Evolutionary conservation across 2,888 invertebrate species (phyloP).

Genomic region (Lycia hirtaria): DNA sequence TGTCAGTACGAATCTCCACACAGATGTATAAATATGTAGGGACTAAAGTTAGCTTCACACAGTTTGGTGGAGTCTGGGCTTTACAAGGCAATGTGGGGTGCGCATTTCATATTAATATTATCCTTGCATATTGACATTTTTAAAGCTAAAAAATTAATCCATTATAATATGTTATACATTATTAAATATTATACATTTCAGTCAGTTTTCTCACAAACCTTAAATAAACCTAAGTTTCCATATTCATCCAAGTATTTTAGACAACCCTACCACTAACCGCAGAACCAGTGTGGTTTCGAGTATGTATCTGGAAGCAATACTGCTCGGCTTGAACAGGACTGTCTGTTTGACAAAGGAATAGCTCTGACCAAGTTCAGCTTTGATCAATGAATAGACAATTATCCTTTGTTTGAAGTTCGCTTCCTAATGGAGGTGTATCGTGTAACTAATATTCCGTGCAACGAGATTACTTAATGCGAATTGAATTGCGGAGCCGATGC

Average conservation of each 20-base stretch:
- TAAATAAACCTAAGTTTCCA: neutral
- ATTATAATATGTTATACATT: no score
- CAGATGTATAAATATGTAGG: no score
- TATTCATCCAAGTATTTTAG: neutral
- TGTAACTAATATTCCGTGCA: slow-evolving; percentile 3
- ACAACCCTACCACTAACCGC: slow-evolving; percentile 20
- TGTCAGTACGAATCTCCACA: no score
- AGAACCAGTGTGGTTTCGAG: slow-evolving; percentile 45
- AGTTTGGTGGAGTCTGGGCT: no score
- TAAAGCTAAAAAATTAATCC: no score
- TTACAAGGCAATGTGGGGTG: no score
- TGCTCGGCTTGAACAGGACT: slow-evolving; percentile 37
- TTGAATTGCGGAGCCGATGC: no score
- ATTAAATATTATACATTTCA: no score
- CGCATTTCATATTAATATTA: no score
- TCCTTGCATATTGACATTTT: no score
- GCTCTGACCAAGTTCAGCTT: slow-evolving; percentile 40
- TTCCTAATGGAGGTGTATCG: slow-evolving; percentile 26
- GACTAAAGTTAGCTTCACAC: no score
- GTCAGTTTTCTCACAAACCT: neutral
- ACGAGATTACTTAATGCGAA: neutral
- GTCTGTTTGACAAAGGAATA: slow-evolving; percentile 49
- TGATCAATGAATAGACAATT: slow-evolving; percentile 46
- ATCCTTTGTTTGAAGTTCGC: slow-evolving; percentile 45
- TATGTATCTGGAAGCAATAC: slow-evolving; percentile 46